A percentile compares a stretch with the other conserved stretches of the same genome.
Conservation (phyloP, 2,113 vertebrate species). For the Polypterus senegalus region DNA sequence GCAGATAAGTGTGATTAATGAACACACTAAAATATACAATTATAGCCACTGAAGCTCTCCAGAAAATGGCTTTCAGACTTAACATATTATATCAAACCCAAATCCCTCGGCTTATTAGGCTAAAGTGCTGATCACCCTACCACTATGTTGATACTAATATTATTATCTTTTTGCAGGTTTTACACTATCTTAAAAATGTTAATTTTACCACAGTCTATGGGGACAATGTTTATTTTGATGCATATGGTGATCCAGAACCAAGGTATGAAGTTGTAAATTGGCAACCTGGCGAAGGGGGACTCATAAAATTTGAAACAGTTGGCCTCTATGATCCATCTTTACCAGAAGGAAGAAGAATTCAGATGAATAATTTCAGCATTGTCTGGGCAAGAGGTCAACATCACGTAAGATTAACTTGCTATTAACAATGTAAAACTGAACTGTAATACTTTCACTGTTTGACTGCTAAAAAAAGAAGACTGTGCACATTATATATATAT, state of each 20-base stretch:
- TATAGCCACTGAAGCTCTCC: too few relatives aligned
- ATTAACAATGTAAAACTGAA: too few relatives aligned
- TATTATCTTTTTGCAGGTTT: slow-evolving; percentile 24
- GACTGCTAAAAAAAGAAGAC: too few relatives aligned
- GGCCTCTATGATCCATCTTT: slow-evolving; percentile 41
- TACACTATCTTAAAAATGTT: slow-evolving; percentile 31
- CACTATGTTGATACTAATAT: too few relatives aligned
- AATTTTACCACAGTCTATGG: slow-evolving; percentile 42
- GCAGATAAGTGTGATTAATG: too few relatives aligned
- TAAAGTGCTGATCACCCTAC: too few relatives aligned
- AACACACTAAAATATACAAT: too few relatives aligned
- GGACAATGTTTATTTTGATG: slow-evolving; percentile 41
- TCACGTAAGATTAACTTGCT: slow-evolving; percentile 5
- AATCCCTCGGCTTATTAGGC: too few relatives aligned
- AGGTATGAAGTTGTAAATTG: slow-evolving; percentile 52
- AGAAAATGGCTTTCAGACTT: too few relatives aligned
- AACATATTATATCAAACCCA: too few relatives aligned
- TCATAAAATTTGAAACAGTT: slow-evolving; percentile 39
- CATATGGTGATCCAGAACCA: slow-evolving; percentile 41
- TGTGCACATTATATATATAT: too few relatives aligned
- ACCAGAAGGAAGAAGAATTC: slow-evolving; percentile 25
- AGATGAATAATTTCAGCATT: slow-evolving; percentile 28
- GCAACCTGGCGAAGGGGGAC: slow-evolving; percentile 28
- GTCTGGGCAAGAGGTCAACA: slow-evolving; percentile 33
- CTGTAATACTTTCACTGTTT: too few relatives aligned